Percentiles rank a stretch among this genome's conserved stretches.
phyloP scores from a whole-genome alignment of 2,797 vertebrate species.

The Sebastes miniatus region DNA sequence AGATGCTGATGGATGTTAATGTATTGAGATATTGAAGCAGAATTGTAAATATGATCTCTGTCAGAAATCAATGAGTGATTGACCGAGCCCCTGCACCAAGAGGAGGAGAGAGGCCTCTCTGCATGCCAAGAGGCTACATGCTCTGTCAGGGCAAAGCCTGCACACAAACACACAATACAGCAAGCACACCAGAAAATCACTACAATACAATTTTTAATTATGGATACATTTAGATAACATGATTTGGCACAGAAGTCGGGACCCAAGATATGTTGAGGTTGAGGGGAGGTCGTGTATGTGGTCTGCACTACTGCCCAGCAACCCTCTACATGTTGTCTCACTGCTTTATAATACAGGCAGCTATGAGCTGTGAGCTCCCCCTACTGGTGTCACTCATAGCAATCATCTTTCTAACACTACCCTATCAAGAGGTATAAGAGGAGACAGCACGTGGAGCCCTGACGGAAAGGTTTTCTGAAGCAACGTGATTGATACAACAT shows the following conservation, averaged over 20 bases:
- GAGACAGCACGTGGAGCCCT: neutral
- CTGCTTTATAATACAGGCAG: slow-evolving; percentile 7
- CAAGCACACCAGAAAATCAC: neutral
- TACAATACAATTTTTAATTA: neutral
- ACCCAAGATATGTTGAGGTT: slow-evolving; percentile 30
- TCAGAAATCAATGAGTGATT: slow-evolving; percentile 67
- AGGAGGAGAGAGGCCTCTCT: slow-evolving; percentile 13
- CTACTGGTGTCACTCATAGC: slow-evolving; percentile 79
- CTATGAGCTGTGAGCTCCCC: slow-evolving; percentile 88
- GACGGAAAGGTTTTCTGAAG: neutral
- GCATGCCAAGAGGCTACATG: neutral
- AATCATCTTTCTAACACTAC: neutral
- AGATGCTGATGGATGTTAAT: slow-evolving; percentile 30
- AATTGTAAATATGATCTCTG: slow-evolving; percentile 67
- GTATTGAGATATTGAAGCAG: slow-evolving; percentile 42
- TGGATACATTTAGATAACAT: neutral
- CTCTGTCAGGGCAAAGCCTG: neutral
- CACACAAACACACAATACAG: neutral
- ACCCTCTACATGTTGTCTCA: slow-evolving; percentile 17
- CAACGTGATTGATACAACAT: neutral
- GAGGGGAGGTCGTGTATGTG: slow-evolving; percentile 14
- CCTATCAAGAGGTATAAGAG: neutral
- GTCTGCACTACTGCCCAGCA: slow-evolving; percentile 54
- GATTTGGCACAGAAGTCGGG: slow-evolving; percentile 15
- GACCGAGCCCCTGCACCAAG: slow-evolving; percentile 17